A percentile compares a stretch with the other conserved stretches of the same genome.
Evolutionary conservation across 2,797 vertebrate species (phyloP).

Genomic region (Neopelma chrysocephalum): DNA sequence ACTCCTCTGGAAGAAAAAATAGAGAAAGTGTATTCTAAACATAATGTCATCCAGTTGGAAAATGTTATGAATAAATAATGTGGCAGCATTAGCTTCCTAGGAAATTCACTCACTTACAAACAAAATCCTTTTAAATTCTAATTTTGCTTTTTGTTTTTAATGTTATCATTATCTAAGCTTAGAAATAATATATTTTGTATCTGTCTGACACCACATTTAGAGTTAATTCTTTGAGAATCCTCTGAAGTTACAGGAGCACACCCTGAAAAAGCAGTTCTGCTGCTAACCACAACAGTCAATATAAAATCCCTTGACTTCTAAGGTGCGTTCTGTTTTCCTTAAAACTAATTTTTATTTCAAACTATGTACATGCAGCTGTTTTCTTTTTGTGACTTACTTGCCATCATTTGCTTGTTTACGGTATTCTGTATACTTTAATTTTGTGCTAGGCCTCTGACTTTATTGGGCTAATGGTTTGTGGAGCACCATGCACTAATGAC

Average conservation of each 20-base stretch:
- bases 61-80: conserved; percentile 17
- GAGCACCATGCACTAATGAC: neutral
- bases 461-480: neutral
- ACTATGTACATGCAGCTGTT: neutral
- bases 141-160: neutral
- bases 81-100: neutral
- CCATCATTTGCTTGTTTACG: neutral
- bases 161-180: neutral
- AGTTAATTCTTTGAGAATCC: neutral
- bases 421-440: neutral
- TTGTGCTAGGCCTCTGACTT: neutral
- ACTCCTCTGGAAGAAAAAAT: neutral
- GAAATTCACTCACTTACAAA: neutral
- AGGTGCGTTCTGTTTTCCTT: neutral
- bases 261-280: neutral
- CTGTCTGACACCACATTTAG: neutral
- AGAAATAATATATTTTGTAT: neutral
- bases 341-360: neutral
- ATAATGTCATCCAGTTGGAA: neutral
- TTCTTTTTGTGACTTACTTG: neutral
- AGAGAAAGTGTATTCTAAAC: neutral
- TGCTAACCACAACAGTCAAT: neutral
- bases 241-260: neutral
- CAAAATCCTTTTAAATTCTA: neutral
- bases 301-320: neutral